Conservation (phyloP, 2,797 vertebrate genomes). For the Notolabrus celidotus region DNA sequence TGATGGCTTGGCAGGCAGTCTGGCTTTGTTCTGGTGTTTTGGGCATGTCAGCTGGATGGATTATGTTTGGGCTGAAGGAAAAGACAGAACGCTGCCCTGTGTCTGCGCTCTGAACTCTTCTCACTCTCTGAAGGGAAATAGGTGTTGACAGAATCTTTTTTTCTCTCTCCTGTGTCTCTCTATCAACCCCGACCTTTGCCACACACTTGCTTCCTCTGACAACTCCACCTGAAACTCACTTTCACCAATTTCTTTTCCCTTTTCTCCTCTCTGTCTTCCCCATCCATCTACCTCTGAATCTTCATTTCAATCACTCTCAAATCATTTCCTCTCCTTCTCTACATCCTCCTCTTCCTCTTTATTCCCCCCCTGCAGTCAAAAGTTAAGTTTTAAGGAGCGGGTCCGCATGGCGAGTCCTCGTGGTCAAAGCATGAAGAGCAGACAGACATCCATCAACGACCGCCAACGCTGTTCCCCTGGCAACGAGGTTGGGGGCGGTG, state of each 20-base stretch:
- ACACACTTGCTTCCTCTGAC: constrained; percentile 30
- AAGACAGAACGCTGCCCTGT: constrained; percentile 57
- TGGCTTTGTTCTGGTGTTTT: constrained; percentile 57
- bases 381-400: constrained; percentile 98
- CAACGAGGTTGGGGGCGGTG: constrained; percentile 82
- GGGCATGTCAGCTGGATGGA: constrained; percentile 69
- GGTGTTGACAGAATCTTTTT: constrained; percentile 66
- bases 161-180: constrained; percentile 55
- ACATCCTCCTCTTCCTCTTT: not conserved
- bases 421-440: constrained; percentile 96
- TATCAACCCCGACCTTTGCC: constrained; percentile 36
- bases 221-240: constrained; percentile 5
- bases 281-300: not conserved
- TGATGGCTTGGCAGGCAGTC: constrained; percentile 30
- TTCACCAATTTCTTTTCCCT: not conserved
- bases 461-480: constrained; percentile 88
- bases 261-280: not conserved
- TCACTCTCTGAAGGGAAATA: constrained; percentile 58
- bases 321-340: constrained; percentile 3
- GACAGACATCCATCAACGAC: constrained; percentile 92
- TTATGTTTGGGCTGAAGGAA: constrained; percentile 65
- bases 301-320: constrained; percentile 1
- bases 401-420: constrained; percentile 98
- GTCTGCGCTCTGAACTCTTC: constrained; percentile 61
- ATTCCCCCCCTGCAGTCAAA: constrained; percentile 88